These are phyloP conservation scores for Melieria picta DNA, from an alignment of 2,888 invertebrate genomes.

Conservation along the genomic window DNA sequence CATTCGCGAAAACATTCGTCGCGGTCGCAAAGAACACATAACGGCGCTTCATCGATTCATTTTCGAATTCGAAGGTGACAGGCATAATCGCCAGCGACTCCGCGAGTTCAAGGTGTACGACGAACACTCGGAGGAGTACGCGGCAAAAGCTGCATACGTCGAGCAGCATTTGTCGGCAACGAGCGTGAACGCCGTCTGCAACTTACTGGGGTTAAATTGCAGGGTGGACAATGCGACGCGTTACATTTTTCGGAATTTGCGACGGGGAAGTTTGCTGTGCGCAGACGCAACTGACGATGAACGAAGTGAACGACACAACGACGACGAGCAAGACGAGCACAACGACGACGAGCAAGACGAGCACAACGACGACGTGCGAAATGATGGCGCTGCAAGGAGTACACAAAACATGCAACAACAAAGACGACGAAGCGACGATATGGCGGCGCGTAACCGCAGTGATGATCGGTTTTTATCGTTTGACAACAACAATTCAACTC, in stretches of 20 bases:
- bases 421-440: background rate
- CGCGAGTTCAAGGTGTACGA: constrained; percentile 34
- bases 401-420: too few relatives aligned
- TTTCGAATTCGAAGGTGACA: constrained; percentile 35
- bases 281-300: background rate
- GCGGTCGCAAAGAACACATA: constrained; percentile 22
- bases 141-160: constrained; percentile 27
- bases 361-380: too few relatives aligned
- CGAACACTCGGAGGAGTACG: constrained; percentile 26
- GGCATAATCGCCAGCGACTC: constrained; percentile 33
- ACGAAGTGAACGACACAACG: background rate
- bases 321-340: too few relatives aligned
- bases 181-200: constrained; percentile 31
- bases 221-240: constrained; percentile 19
- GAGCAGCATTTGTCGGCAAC: constrained; percentile 18
- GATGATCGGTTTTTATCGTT: too few relatives aligned
- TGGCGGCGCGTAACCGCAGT: too few relatives aligned
- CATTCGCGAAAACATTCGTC: constrained; percentile 24
- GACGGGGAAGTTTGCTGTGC: too few relatives aligned
- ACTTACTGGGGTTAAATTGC: constrained; percentile 26
- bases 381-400: too few relatives aligned
- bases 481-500: too few relatives aligned
- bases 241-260: constrained; percentile 32
- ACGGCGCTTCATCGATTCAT: constrained; percentile 19
- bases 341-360: too few relatives aligned